Conservation (phyloP, 1,140 invertebrate genomes). For the Oreohelix idahoensis region DNA sequence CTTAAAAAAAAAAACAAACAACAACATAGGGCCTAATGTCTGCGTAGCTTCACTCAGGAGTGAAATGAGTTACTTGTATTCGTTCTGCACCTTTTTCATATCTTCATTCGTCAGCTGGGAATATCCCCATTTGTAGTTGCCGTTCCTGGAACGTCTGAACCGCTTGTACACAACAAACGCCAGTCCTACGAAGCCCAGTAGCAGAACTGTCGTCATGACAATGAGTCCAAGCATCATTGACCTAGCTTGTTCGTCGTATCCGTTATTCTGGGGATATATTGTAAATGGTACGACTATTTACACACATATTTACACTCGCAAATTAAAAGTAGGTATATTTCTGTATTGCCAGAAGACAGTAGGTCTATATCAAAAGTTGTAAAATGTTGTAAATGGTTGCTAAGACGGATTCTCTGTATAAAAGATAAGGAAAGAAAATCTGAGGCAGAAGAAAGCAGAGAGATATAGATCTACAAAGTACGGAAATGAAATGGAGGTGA, state of each 20-base stretch:
- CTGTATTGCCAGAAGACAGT: too few species aligned
- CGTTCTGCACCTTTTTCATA: not conserved
- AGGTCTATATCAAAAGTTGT: too few species aligned
- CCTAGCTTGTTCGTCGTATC: not conserved
- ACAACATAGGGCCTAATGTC: too few species aligned
- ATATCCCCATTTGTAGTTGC: constrained; percentile 19
- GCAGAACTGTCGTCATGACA: constrained; percentile 8
- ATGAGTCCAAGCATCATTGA: constrained; percentile 19
- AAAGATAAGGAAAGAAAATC: too few species aligned
- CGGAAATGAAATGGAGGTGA: too few species aligned
- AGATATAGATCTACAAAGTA: too few species aligned
- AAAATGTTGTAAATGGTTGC: too few species aligned
- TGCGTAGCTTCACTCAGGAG: too few species aligned
- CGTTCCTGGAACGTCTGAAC: not conserved
- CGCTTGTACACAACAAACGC: not conserved
- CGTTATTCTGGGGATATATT: not conserved
- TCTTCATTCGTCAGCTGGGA: constrained; percentile 16
- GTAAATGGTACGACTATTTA: not conserved
- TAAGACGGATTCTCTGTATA: too few species aligned
- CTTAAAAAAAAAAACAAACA: too few species aligned
- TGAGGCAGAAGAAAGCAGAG: too few species aligned
- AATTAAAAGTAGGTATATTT: too few species aligned
- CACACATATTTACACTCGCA: not conserved
- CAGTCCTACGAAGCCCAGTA: not conserved
- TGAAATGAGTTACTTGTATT: constrained; percentile 30